Evolutionary conservation across 1,140 invertebrate species (phyloP), one percentile per base, ranked within the genome.

Genomic region (Gyrodactylus salaris): DNA sequence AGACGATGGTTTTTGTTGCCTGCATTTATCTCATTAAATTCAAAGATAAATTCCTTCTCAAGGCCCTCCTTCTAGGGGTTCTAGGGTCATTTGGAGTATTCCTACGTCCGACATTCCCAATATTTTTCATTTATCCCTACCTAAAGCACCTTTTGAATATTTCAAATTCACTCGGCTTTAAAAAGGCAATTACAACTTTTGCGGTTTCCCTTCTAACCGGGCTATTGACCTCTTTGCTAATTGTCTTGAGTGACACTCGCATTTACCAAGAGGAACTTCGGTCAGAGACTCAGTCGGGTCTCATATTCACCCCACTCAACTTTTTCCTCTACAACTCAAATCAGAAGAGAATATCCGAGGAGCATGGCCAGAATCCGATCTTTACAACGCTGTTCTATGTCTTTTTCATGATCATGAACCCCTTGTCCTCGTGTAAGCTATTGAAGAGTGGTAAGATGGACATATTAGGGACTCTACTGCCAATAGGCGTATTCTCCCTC

Each of bases 321-420:
- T 71, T 71, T 25, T 24, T 24, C n/a, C 21, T 16, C 1, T 71
- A 71, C 70, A 71, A 71, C 70, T 25, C 23, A 25, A 71, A 71
- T 26, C 2, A 7, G n/a, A 54, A 7, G 2, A n/a, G 1, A 23
- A 71, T 24, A 24, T 1, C 25, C 23, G 1, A 25, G 24, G 23
- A 71, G 1, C 70, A 71, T 25, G 70, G 70, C 1, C n/a, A 1
- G 25, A 23, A 71, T 25, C n/a, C 24, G 21, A 20, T 71, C n/a
- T 2, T 71, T 2, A 21, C 21, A 21, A 7, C 25, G n/a, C 1
- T 71, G 1, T 16, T 71, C 1, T 20, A 71, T 71, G 20, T 71
- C 2, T 25, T 26, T 16, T 25, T 71, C 1, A 22, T 24, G 21
- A 24, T 71, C 1, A 54, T 54, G n/a, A 54, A 54, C 34, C 34